Evolutionary conservation across 1,140 invertebrate species (phyloP), one percentile per base, ranked within the genome.

Genomic region (Rhopalosiphum padi): DNA sequence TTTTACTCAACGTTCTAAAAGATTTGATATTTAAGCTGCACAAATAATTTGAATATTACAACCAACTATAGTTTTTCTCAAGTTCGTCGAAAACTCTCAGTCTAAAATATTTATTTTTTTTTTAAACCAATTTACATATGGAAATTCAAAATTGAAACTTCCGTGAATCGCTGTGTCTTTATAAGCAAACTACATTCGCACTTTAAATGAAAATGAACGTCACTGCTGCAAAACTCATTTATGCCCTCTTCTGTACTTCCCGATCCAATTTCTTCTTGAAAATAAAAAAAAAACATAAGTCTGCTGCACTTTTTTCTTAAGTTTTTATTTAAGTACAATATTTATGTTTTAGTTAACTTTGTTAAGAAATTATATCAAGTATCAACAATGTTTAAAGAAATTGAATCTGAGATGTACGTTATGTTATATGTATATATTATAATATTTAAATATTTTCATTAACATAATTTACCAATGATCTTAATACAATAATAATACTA

Each of bases 141-240:
- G 90, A 91, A 91, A 91, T 91, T 91, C 53, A 46, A 77, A 91
- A 77, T 91, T 35, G 25, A 30, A 68, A 68, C 37, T 77, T 68
- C 37, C 21, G 30, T 55, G 35, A 90, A 90, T 90, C 48, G 53
- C 11, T 11, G 51, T 68, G 53, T 88, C n/a, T 18, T 51, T 51
- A 35, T 35, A 88, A 51, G 48, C 30, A 88, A 88, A 22, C 46
- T 30, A 88, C 30, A 88, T 51, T 53, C 48, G 86, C 46, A 46
- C 43, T 46, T 90, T 35, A 90, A 90, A 90, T 55, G 55, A 90
- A 88, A 89, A 89, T 51, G 48, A 53, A 89, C 87, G 87, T 89
- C 25, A 77, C 25, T 23, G 46, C 23, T 35, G 48, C 8, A 23
- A 91, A 91, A 77, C 15, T 91, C 41, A 55, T 68, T 46, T 43